Conservation (phyloP, 2,797 vertebrate genomes). For the Hylomyscus alleni region DNA sequence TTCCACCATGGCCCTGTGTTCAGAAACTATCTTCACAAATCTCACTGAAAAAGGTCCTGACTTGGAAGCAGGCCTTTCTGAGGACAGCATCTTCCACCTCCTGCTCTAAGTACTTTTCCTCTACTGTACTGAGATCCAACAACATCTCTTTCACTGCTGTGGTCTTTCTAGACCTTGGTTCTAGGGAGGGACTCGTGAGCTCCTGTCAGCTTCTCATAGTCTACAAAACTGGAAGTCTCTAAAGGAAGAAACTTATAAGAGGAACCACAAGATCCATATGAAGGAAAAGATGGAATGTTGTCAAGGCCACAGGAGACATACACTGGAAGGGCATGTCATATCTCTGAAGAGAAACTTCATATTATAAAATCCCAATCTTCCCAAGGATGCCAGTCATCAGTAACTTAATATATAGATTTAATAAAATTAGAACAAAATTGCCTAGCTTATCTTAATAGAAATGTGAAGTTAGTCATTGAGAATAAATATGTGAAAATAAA, state of each 20-base stretch:
- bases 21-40: not conserved
- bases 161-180: slow-evolving; percentile 3
- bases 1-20: not conserved
- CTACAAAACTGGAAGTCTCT: slow-evolving; percentile 26
- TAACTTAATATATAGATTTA: slow-evolving; percentile 61
- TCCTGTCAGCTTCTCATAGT: not conserved
- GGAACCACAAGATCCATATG: not conserved
- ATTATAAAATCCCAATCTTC: slow-evolving; percentile 13
- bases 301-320: slow-evolving; percentile 48
- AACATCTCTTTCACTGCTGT: not conserved
- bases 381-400: slow-evolving; percentile 40
- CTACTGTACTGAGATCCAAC: not conserved
- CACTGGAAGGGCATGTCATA: not conserved
- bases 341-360: not conserved
- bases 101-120: not conserved
- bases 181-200: not conserved
- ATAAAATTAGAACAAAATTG: slow-evolving; percentile 47
- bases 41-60: not conserved
- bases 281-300: slow-evolving; percentile 23
- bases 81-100: not conserved
- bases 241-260: slow-evolving; percentile 46
- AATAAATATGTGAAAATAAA: slow-evolving; percentile 44
- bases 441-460: slow-evolving; percentile 56
- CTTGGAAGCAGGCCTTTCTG: not conserved
- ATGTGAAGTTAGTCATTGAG: slow-evolving; percentile 42